phyloP scores from a whole-genome alignment of 2,888 invertebrate species.

The Smittia aterrima region DNA sequence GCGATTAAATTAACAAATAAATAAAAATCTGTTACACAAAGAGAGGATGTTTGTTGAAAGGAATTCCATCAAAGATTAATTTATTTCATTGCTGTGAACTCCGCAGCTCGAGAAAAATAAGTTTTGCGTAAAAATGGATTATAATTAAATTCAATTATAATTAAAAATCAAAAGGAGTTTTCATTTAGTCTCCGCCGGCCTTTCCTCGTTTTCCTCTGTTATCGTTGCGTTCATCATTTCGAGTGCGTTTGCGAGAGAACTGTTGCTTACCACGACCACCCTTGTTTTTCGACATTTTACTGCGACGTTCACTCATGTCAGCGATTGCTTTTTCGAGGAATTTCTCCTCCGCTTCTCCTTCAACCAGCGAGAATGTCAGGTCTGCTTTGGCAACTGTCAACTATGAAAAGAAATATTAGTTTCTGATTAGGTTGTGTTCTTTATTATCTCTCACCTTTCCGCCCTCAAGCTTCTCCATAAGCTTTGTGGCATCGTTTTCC shows the following conservation, averaged over 20 bases:
- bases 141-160: not conserved
- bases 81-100: not conserved
- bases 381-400: slow-evolving; percentile 53
- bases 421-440: slow-evolving; percentile 47
- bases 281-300: not conserved
- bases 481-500: slow-evolving; percentile 66
- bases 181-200: not conserved
- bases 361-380: slow-evolving; percentile 59
- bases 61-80: not conserved
- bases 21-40: not conserved
- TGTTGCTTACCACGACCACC: not conserved
- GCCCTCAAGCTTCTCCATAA: slow-evolving; percentile 63
- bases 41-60: not conserved
- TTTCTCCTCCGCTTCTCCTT: slow-evolving; percentile 70
- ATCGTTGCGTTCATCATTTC: not conserved
- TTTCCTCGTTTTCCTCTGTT: not conserved
- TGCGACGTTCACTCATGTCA: slow-evolving; percentile 59
- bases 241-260: slow-evolving; percentile 3
- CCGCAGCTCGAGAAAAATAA: not conserved
- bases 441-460: slow-evolving; percentile 55
- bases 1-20: not conserved
- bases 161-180: not conserved
- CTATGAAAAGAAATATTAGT: slow-evolving; percentile 47
- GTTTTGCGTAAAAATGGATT: slow-evolving; percentile 3
- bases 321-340: slow-evolving; percentile 64